phyloP scores from a whole-genome alignment of 1,140 invertebrate genomes.

The Sitodiplosis mosellana region DNA sequence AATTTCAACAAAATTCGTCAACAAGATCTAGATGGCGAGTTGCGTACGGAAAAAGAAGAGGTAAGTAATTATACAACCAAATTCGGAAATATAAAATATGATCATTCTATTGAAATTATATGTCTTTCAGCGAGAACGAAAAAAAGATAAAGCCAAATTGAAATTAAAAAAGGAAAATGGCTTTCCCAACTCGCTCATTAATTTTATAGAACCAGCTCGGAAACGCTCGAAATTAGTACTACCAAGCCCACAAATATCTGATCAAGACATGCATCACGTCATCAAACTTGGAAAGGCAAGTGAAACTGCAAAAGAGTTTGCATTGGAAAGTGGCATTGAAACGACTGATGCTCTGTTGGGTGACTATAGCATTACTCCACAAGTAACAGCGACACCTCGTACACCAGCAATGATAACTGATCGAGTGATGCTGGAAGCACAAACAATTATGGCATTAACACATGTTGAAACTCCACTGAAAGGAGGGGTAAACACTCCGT shows the following conservation, averaged over 20 bases:
- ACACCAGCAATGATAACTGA: constrained; percentile 66
- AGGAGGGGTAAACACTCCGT: constrained; percentile 84
- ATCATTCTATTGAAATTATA: constrained; percentile 5
- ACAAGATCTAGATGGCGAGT: constrained; percentile 83
- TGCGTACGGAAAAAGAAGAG: constrained; percentile 77
- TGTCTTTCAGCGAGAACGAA: constrained; percentile 46
- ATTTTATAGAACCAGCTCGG: constrained; percentile 73
- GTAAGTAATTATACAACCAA: constrained; percentile 18
- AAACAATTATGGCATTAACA: constrained; percentile 94
- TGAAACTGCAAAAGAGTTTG: constrained; percentile 81
- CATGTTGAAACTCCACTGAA: constrained; percentile 96
- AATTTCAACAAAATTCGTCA: constrained; percentile 80
- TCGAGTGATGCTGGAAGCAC: constrained; percentile 75
- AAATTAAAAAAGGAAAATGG: constrained; percentile 95
- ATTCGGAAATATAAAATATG: background rate
- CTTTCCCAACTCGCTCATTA: constrained; percentile 77
- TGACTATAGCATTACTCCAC: constrained; percentile 78
- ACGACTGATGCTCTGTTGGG: constrained; percentile 75
- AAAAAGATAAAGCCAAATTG: constrained; percentile 81
- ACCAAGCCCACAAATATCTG: constrained; percentile 92
- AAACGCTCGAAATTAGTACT: constrained; percentile 93
- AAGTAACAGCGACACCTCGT: constrained; percentile 58
- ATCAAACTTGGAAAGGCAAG: constrained; percentile 92
- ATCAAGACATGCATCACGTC: constrained; percentile 69
- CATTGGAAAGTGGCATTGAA: constrained; percentile 60